A percentile compares a stretch with the other conserved stretches of the same genome.
These are phyloP conservation scores for Pandemis cinnamomeana DNA, from an alignment of 2,888 invertebrate genomes.

Conservation along the genomic window DNA sequence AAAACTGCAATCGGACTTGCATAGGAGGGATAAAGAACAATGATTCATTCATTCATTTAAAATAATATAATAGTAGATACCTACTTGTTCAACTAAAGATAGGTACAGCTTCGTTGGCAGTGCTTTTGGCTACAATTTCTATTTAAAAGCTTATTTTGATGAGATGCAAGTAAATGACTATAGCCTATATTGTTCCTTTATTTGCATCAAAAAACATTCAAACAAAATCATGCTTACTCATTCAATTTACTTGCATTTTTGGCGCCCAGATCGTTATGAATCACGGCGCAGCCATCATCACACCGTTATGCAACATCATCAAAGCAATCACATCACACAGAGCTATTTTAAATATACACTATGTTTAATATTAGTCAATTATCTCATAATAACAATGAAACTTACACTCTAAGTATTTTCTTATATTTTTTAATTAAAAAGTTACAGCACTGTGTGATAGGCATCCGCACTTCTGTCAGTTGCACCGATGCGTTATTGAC, in stretches of 20 bases:
- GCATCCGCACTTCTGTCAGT: conserved; percentile 32
- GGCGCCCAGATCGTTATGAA: conserved; percentile 26
- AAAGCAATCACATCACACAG: not conserved
- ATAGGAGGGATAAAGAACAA: not conserved
- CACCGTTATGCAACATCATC: conserved; percentile 48
- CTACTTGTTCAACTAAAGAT: not conserved
- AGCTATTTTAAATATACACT: not conserved
- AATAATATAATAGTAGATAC: not conserved
- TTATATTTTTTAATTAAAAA: not conserved
- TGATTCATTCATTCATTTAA: not conserved
- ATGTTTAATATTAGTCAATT: not conserved
- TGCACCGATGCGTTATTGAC: conserved; percentile 43
- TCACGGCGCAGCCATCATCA: conserved; percentile 48
- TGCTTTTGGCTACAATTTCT: not conserved
- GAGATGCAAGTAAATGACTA: not conserved
- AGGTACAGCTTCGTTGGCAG: not conserved
- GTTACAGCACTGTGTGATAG: conserved; percentile 30
- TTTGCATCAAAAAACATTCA: conserved; percentile 12
- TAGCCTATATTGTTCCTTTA: not conserved
- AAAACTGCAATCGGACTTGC: not conserved
- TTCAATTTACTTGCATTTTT: conserved; percentile 53
- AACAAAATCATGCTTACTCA: conserved; percentile 47
- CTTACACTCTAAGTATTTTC: too few species aligned
- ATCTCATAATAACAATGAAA: not conserved
- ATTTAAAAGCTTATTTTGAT: not conserved